Evolutionary conservation across 1,140 invertebrate genomes (phyloP), one percentile per base, ranked within the genome.

Genomic region (Hyphantria cunea): DNA sequence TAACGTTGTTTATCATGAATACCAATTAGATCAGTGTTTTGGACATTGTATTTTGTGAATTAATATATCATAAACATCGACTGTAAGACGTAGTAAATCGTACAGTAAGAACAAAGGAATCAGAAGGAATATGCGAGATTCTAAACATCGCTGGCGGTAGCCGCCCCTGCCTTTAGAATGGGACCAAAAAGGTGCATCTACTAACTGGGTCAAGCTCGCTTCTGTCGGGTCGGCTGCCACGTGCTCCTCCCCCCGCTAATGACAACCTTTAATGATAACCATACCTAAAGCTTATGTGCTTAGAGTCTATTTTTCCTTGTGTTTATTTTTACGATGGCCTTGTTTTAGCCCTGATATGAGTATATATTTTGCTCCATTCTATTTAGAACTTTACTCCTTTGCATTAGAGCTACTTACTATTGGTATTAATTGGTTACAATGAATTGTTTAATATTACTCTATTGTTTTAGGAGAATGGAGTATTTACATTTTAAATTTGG

Each of bases 201-300:
- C 68, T 74, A 89, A 82, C 77, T 89, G 69, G 86, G 86, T 87
- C 86, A 89, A 89, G 83, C 84, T 85, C 84, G 78, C 76, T 78
- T 72, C 72, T 72, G 75, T 78, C 67, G 74, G 82, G 80, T 81
- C 77, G 80, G 76, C 76, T 71, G 74, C 78, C 82, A 86, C 82
- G 84, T 86, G 84, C 73, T 78, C 62, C 74, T 44, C 72, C 77
- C 68, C 76, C 13, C 73, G 67, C 61, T 15, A 25, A 54, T 58
- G 32, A 68, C 17, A 31, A 7, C 14, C 12, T 9, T 52, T 54
- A 50, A 45, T 34, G 34, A 60, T 68, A 58, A 47, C 52, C 71
- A 45, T 13, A 61, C 71, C 60, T 13, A 82, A 52, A 12, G 9
- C 0, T 34, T 6, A 44, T 9, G 50, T 6, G n/a, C n/a, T 61